Base-by-base conservation (phyloP, 2,113 vertebrate species). In the Labeo rohita region DNA sequence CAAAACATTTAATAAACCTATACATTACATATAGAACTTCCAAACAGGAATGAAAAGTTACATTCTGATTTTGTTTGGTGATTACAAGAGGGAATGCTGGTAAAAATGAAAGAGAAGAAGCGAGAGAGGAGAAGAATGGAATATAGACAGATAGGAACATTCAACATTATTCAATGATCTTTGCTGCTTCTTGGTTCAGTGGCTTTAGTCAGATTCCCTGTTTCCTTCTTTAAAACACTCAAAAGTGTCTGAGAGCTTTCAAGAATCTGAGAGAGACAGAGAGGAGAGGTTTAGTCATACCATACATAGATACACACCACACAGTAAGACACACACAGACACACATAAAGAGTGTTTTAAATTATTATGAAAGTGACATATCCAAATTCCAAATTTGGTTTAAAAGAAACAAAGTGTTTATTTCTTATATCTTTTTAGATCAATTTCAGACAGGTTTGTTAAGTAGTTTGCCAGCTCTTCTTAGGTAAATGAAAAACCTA, bases 191-290 rank as follows among this genome's bases (percentile, higher is more conserved):
- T 89, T 0, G 93, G 87, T 23, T 92, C 92, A 0, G 94, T 95
- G 85, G 93, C 94, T 93, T 96, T 97, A 78, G 90, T 93, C 79
- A 96, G 93, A 90, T 95, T 97, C 78, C 95, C 95, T 0, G 94
- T 92, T 89, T 98, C 96, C 88, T 94, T 94, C 91, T 98, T 97
- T 87, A 99, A 92, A 39, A 96, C 95, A 12, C 92, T 96, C 5
- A 98, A 95, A 63, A 99, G 89, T 2, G 95, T 96, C 94, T 99
- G 96, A 3, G 97, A 99, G 90, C 96, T 98, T 92, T 98, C 97
- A 93, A 99, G 90, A 89, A 99, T 97, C 98, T 99, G 88, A 54
- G 23, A 52, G n/a, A 59, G n/a, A 9, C 1, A 36, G 8, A 54
- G 11, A 84, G 68, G 0, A 77, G 3, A 7, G 12, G 23, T 77